phyloP scores from a whole-genome alignment of 92 coral and sea anemone species.

The Micromussa lordhowensis region DNA sequence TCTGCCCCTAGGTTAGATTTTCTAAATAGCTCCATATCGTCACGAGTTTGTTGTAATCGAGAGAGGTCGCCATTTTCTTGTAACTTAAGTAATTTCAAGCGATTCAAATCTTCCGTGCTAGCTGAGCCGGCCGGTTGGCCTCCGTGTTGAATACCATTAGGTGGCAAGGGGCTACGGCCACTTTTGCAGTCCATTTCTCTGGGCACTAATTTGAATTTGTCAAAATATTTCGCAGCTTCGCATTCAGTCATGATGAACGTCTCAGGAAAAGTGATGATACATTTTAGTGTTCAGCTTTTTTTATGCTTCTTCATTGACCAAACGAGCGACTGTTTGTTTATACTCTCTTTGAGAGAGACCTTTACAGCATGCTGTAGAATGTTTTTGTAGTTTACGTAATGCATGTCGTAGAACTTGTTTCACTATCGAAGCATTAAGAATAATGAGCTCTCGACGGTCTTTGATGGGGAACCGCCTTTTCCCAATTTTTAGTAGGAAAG shows the following conservation, averaged over 20 bases:
- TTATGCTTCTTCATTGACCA: constrained; percentile 1
- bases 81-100: constrained; percentile 5
- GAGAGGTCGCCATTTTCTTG: constrained; percentile 1
- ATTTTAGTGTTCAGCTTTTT: neutral
- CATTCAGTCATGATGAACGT: neutral
- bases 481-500: neutral
- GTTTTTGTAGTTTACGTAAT: neutral
- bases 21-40: neutral
- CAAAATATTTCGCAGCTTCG: constrained; percentile 7
- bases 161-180: neutral
- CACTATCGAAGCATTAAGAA: neutral
- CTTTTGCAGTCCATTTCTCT: neutral
- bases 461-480: neutral
- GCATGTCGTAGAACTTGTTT: constrained; percentile 8
- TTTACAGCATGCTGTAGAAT: neutral
- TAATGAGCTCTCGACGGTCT: neutral
- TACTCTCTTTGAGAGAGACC: no score
- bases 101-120: neutral
- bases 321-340: neutral
- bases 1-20: neutral
- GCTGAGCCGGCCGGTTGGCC: neutral
- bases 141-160: neutral
- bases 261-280: neutral
- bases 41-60: neutral
- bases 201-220: neutral